A percentile compares a stretch with the other conserved stretches of the same genome.
Conservation (phyloP, 2,797 vertebrate species). For the Platyrinchus mystaceus region DNA sequence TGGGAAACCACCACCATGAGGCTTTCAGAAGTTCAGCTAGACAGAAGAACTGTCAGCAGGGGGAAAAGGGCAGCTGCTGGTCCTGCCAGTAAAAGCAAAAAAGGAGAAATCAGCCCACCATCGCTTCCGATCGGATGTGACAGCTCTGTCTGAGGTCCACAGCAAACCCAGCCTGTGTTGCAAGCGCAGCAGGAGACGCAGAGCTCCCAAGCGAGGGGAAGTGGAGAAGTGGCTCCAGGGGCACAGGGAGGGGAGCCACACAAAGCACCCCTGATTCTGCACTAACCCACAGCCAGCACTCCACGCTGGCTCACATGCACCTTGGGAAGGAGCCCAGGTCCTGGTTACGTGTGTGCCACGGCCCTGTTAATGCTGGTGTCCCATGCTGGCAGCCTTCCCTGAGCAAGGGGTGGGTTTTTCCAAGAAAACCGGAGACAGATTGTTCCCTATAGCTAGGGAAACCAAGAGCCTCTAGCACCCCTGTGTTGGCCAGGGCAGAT, state of each 20-base stretch:
- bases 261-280: not conserved
- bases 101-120: slow-evolving; percentile 22
- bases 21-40: not conserved
- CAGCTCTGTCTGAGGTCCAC: not conserved
- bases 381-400: accelerated
- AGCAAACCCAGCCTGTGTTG: not conserved
- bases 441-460: not conserved
- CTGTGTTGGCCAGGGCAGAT: not conserved
- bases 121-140: slow-evolving; percentile 10
- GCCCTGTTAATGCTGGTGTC: not conserved
- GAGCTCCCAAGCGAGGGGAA: not conserved
- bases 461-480: not conserved
- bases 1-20: not conserved
- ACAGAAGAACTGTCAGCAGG: slow-evolving; percentile 4
- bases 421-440: not conserved
- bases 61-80: slow-evolving; percentile 5
- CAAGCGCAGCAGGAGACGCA: not conserved
- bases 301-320: accelerated
- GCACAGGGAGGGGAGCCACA: not conserved
- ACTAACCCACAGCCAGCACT: not conserved
- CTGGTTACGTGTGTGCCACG: accelerated
- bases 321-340: not conserved
- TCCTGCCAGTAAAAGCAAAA: slow-evolving; percentile 55
- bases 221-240: not conserved
- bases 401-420: not conserved